phyloP scores from a whole-genome alignment of 2,888 invertebrate species.

The Scaptomyza caliginosa region DNA sequence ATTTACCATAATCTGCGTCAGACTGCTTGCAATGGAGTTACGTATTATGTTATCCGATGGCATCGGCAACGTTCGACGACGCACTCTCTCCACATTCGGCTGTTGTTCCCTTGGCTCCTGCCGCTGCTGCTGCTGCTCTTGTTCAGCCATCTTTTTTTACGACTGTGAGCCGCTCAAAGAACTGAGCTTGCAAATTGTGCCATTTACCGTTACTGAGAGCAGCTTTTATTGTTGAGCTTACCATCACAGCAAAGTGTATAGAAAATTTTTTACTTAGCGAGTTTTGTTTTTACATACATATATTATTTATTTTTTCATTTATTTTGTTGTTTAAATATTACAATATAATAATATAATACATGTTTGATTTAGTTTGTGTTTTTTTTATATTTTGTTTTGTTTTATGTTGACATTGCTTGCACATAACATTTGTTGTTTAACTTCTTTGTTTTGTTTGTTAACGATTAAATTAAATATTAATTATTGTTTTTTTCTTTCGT shows the following conservation, averaged over 20 bases:
- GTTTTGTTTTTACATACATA: no score
- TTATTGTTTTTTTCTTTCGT: slow-evolving; percentile 29
- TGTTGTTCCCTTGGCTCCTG: not conserved
- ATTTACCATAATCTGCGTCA: slow-evolving; percentile 66
- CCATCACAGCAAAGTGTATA: no score
- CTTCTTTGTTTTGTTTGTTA: not conserved
- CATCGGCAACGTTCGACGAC: slow-evolving; percentile 26
- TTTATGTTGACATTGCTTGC: slow-evolving; percentile 39
- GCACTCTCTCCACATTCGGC: not conserved
- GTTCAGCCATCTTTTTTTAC: slow-evolving; percentile 20
- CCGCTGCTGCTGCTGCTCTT: slow-evolving; percentile 5
- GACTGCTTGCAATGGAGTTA: slow-evolving; percentile 60
- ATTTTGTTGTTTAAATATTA: slow-evolving; percentile 51
- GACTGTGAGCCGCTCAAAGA: not conserved
- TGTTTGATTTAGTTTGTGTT: slow-evolving; percentile 64
- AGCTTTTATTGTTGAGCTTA: slow-evolving; percentile 3
- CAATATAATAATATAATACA: slow-evolving; percentile 69
- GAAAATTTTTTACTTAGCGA: no score
- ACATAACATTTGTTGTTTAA: slow-evolving; percentile 37
- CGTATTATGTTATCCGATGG: slow-evolving; percentile 59
- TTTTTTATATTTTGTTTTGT: slow-evolving; percentile 10
- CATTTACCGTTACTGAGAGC: slow-evolving; percentile 13
- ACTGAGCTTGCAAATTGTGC: not conserved
- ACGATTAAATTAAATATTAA: slow-evolving; percentile 12
- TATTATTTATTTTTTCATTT: slow-evolving; percentile 26